These are phyloP conservation scores for Drosophila nigromelanica DNA, from an alignment of 1,140 invertebrate genomes.

Conservation along the genomic window DNA sequence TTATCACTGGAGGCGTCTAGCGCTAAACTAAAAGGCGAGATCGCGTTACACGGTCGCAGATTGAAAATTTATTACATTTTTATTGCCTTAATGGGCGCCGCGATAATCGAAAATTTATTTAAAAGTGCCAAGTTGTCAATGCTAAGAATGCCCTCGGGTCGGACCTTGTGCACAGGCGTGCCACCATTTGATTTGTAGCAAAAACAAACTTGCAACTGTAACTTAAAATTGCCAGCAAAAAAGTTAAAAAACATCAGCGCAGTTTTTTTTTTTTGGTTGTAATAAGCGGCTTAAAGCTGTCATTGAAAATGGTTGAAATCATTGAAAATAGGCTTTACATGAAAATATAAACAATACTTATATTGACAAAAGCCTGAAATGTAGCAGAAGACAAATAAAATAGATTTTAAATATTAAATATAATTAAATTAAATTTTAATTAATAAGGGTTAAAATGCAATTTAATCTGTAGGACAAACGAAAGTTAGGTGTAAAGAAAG, in stretches of 20 bases:
- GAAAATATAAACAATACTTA: too few relatives aligned
- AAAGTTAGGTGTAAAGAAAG: too few relatives aligned
- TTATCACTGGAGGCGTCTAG: constrained; percentile 53
- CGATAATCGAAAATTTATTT: constrained; percentile 83
- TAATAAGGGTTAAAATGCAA: too few relatives aligned
- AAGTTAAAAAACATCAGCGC: constrained; percentile 1
- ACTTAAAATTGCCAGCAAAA: constrained; percentile 12
- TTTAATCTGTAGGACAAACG: too few relatives aligned
- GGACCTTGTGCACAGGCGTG: constrained; percentile 29
- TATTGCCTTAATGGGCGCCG: constrained; percentile 75
- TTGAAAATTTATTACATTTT: constrained; percentile 83
- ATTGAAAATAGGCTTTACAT: too few relatives aligned
- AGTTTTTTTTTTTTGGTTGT: constrained; percentile 1
- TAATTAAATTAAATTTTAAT: too few relatives aligned
- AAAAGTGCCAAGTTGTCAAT: constrained; percentile 57
- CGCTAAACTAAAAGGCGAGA: constrained; percentile 31
- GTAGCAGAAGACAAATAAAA: too few relatives aligned
- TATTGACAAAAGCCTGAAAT: too few relatives aligned
- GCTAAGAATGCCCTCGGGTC: constrained; percentile 20
- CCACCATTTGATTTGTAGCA: constrained; percentile 65
- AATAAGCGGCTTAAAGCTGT: constrained; percentile 6
- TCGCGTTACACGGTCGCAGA: constrained; percentile 41
- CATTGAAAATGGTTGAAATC: too few relatives aligned
- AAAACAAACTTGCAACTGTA: constrained; percentile 19
- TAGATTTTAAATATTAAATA: too few relatives aligned